Conservation (phyloP, 2,113 vertebrate genomes). For the Eonycteris spelaea region DNA sequence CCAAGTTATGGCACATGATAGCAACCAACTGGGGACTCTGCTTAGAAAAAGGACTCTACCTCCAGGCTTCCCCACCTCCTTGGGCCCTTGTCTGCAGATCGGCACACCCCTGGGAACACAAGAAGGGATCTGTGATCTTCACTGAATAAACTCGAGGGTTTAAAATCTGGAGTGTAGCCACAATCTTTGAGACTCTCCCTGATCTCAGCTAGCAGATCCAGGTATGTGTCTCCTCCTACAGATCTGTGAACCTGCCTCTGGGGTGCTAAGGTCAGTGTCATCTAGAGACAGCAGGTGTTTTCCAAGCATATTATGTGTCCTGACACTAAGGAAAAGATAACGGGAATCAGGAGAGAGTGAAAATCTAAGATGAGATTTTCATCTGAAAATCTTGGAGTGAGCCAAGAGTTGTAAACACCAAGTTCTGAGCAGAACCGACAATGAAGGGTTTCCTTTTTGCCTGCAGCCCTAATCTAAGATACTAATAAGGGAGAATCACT, state of each 20-base stretch:
- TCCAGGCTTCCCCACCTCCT: background rate
- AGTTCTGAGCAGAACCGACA: background rate
- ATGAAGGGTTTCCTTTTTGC: background rate
- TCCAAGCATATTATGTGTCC: background rate
- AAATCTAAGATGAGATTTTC: background rate
- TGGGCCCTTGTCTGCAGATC: background rate
- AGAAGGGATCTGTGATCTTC: background rate
- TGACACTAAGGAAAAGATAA: background rate
- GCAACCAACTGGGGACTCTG: background rate
- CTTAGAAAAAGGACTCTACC: too few relatives aligned
- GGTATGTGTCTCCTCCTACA: background rate
- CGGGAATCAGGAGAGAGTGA: background rate
- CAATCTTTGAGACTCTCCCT: background rate
- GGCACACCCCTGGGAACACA: background rate
- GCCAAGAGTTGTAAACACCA: background rate
- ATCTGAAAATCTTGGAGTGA: background rate
- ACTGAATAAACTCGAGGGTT: background rate
- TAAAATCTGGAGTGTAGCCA: background rate
- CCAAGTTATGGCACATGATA: background rate
- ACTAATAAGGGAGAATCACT: conserved; percentile 57
- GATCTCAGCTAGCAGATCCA: background rate
- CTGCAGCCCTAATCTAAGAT: background rate
- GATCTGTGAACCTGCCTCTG: background rate
- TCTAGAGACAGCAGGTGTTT: background rate
- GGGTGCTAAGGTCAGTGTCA: too few relatives aligned